These are phyloP conservation scores for Himalopsyche japonica DNA, from an alignment of 2,888 invertebrate species.

Conservation along the genomic window DNA sequence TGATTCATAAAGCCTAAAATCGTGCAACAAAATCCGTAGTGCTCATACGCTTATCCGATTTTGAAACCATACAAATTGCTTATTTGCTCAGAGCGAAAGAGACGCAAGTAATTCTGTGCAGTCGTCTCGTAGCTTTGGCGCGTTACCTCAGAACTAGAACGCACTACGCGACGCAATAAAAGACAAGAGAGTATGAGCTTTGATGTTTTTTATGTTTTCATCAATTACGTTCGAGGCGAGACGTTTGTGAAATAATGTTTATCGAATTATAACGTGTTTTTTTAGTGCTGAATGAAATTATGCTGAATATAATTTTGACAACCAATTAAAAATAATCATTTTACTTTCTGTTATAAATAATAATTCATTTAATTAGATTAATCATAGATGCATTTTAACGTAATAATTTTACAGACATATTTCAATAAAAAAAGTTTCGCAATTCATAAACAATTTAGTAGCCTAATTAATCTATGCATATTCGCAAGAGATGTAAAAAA, in stretches of 20 bases:
- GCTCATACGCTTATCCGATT: background rate
- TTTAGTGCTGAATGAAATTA: background rate
- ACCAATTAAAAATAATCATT: background rate
- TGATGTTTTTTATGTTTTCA: background rate
- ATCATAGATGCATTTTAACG: too few species aligned
- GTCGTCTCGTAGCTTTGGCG: background rate
- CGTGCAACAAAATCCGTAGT: background rate
- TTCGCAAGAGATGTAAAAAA: too few species aligned
- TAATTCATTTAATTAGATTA: too few species aligned
- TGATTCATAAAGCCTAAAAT: background rate
- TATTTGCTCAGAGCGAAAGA: constrained; percentile 19
- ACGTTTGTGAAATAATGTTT: background rate
- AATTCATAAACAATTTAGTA: too few species aligned
- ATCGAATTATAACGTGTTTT: background rate
- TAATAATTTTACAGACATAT: too few species aligned
- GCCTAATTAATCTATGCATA: too few species aligned
- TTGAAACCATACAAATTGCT: constrained; percentile 11
- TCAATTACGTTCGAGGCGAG: background rate
- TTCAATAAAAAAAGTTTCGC: too few species aligned
- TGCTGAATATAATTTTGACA: background rate
- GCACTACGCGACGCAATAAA: background rate
- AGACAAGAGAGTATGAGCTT: background rate
- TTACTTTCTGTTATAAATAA: too few species aligned
- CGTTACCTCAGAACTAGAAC: background rate
- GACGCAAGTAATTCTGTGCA: background rate